Evolutionary conservation across 2,888 invertebrate species (phyloP).

Genomic region (Chrysolina americana): DNA sequence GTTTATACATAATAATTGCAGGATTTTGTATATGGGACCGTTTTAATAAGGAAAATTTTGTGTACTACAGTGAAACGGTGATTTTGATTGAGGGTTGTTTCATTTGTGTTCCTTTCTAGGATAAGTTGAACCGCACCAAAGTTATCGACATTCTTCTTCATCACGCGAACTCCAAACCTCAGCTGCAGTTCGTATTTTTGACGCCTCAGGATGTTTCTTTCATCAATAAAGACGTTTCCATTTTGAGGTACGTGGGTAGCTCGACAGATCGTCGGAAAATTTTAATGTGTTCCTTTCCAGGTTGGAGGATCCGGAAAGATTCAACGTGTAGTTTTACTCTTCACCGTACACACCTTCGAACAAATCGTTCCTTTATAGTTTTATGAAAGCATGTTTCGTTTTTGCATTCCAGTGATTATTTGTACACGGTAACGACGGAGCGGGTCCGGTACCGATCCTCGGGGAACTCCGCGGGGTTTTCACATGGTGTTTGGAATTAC

Average conservation of each 20-base stretch:
- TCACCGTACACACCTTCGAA: neutral
- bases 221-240: constrained; percentile 60
- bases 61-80: too few species aligned
- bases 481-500: neutral
- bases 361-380: neutral
- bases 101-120: constrained; percentile 71
- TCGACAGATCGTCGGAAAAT: neutral
- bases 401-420: neutral
- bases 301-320: constrained; percentile 58
- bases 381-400: neutral
- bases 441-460: neutral
- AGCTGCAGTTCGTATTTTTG: constrained; percentile 89
- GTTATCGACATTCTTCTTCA: constrained; percentile 84
- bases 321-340: constrained; percentile 11
- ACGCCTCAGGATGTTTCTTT: constrained; percentile 86
- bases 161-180: constrained; percentile 78
- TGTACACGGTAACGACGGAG: neutral
- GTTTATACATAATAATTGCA: too few species aligned
- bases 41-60: too few species aligned
- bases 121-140: constrained; percentile 85
- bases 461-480: neutral
- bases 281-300: constrained; percentile 50
- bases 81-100: too few species aligned
- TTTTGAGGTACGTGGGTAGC: constrained; percentile 58
- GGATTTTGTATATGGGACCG: too few species aligned